Percentiles rank a stretch among this genome's conserved stretches.
These are phyloP conservation scores for Scaptomyza flava DNA, from an alignment of 2,888 invertebrate species.

Conservation along the genomic window DNA sequence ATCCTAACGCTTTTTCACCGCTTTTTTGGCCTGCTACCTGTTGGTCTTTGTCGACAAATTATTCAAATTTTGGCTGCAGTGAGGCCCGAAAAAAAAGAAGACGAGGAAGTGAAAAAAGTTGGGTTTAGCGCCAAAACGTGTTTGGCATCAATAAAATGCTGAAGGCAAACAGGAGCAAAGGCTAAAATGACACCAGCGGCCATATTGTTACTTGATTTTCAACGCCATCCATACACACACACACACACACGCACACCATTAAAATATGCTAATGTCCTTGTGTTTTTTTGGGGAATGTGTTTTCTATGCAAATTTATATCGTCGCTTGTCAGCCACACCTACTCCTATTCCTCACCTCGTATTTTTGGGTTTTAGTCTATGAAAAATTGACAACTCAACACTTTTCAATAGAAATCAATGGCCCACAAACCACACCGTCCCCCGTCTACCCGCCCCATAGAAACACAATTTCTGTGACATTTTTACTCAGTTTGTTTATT, in stretches of 20 bases:
- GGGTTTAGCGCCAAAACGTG: constrained; percentile 64
- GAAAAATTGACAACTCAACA: constrained; percentile 80
- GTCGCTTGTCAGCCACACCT: constrained; percentile 20
- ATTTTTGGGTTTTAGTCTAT: constrained; percentile 51
- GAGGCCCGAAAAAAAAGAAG: constrained; percentile 2
- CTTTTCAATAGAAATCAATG: constrained; percentile 70
- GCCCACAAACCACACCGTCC: constrained; percentile 20
- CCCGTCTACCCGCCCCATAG: background rate
- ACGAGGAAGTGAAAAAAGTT: constrained; percentile 24
- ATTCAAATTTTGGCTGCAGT: constrained; percentile 52
- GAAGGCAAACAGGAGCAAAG: constrained; percentile 59
- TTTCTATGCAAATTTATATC: constrained; percentile 72
- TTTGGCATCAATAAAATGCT: constrained; percentile 72
- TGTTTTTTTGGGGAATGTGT: constrained; percentile 63
- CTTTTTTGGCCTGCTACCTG: constrained; percentile 36
- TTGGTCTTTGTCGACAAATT: constrained; percentile 53
- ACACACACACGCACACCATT: constrained; percentile 43
- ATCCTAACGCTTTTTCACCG: constrained; percentile 1
- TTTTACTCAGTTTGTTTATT: constrained; percentile 9
- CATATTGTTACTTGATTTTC: constrained; percentile 63
- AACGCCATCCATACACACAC: constrained; percentile 11
- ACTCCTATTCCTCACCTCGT: background rate
- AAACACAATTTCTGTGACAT: constrained; percentile 22
- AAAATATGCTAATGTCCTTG: constrained; percentile 56
- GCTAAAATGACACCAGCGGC: constrained; percentile 76